A percentile compares a stretch with the other conserved stretches of the same genome.
These are phyloP conservation scores for Poeciliopsis retropinna DNA, from an alignment of 2,113 vertebrate species.

Conservation along the genomic window DNA sequence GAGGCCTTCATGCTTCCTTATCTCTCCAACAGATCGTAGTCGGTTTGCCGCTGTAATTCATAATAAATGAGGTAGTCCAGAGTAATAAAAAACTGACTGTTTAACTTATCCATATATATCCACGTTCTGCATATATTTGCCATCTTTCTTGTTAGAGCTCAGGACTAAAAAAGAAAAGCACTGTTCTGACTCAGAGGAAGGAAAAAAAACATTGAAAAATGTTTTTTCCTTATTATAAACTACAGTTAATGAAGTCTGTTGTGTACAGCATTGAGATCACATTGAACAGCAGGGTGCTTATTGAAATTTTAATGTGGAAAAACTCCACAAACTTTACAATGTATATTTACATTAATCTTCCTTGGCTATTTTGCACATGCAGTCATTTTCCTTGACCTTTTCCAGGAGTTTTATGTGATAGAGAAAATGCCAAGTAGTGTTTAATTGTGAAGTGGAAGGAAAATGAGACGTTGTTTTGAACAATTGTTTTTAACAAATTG, in stretches of 20 bases:
- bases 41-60: slow-evolving; percentile 27
- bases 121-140: background rate
- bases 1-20: slow-evolving; percentile 30
- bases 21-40: slow-evolving; percentile 38
- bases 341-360: slow-evolving; percentile 67
- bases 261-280: slow-evolving; percentile 57
- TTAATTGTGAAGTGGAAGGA: background rate
- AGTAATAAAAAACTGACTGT: slow-evolving; percentile 8
- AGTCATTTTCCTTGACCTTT: no score
- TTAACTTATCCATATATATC: background rate
- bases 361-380: slow-evolving; percentile 50
- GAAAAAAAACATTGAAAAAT: slow-evolving; percentile 30
- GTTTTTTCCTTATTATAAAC: slow-evolving; percentile 62
- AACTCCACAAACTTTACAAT: slow-evolving; percentile 54
- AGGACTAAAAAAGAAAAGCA: slow-evolving; percentile 10
- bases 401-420: background rate
- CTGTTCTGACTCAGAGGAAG: slow-evolving; percentile 8
- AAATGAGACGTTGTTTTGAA: background rate
- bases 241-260: slow-evolving; percentile 56
- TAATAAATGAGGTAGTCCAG: slow-evolving; percentile 43
- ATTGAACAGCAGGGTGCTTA: slow-evolving; percentile 45
- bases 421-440: background rate
- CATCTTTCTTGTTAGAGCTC: background rate
- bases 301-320: slow-evolving; percentile 65
- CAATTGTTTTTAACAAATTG: background rate